phyloP scores from a whole-genome alignment of 1,140 invertebrate species.

The Drosophila tropicalis region DNA sequence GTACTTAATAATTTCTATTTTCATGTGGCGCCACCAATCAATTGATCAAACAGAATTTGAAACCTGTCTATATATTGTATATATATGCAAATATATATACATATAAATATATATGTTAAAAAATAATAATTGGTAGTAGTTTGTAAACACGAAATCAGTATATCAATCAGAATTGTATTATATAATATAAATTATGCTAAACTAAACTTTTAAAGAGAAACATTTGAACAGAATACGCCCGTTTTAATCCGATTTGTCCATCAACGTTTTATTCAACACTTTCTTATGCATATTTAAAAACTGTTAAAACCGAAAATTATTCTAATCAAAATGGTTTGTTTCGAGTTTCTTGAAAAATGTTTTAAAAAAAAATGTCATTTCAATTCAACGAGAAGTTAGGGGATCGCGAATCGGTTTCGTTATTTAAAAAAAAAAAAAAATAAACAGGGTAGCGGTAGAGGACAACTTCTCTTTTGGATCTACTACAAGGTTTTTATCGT shows the following conservation, averaged over 20 bases:
- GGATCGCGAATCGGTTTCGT: background rate
- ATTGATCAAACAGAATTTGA: slow-evolving; percentile 56
- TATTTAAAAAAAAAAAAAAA: background rate
- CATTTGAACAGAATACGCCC: background rate
- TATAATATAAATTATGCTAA: slow-evolving; percentile 78
- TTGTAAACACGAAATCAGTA: slow-evolving; percentile 16
- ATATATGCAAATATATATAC: slow-evolving; percentile 17
- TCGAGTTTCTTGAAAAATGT: background rate
- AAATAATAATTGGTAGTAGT: slow-evolving; percentile 8
- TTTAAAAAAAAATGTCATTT: background rate
- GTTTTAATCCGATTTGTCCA: slow-evolving; percentile 2
- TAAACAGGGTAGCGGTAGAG: background rate
- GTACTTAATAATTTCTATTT: slow-evolving; percentile 55
- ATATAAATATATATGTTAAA: slow-evolving; percentile 2
- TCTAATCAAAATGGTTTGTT: background rate
- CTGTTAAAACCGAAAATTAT: slow-evolving; percentile 5
- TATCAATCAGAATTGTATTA: slow-evolving; percentile 19
- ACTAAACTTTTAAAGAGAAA: slow-evolving; percentile 41
- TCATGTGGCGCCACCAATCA: slow-evolving; percentile 16
- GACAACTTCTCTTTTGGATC: slow-evolving; percentile 19
- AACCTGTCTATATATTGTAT: slow-evolving; percentile 57
- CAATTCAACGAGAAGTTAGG: background rate
- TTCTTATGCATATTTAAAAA: slow-evolving; percentile 2
- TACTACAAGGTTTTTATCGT: slow-evolving; percentile 51
- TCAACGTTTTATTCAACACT: background rate